Conservation (phyloP, 1,140 invertebrate genomes). For the Zelostemma sp. region DNA sequence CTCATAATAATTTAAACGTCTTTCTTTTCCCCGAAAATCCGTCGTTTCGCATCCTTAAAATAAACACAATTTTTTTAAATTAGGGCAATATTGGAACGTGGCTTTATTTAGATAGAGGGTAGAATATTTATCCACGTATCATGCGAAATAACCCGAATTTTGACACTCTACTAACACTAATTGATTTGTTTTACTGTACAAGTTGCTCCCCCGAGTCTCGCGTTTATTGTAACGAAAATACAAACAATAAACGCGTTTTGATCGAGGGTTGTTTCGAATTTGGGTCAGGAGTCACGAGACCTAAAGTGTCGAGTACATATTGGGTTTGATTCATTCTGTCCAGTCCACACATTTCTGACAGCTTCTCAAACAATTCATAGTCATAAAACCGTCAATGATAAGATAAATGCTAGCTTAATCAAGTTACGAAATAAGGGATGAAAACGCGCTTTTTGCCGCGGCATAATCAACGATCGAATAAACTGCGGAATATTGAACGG, state of each 20-base stretch:
- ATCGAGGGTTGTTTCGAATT: conserved; percentile 24
- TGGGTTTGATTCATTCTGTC: neutral
- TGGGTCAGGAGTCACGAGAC: conserved; percentile 26
- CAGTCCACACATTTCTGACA: neutral
- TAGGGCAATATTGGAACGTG: too few species aligned
- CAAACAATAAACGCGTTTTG: conserved; percentile 17
- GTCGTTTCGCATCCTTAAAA: too few species aligned
- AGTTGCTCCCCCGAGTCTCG: too few species aligned
- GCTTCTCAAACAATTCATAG: neutral
- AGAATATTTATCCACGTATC: too few species aligned
- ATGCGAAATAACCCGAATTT: too few species aligned
- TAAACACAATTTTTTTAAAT: too few species aligned
- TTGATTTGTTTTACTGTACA: too few species aligned
- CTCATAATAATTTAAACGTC: too few species aligned
- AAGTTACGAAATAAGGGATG: too few species aligned
- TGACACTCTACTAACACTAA: too few species aligned
- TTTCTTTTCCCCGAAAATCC: too few species aligned
- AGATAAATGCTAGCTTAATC: neutral
- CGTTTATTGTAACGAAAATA: conserved; percentile 27
- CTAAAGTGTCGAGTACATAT: conserved; percentile 12
- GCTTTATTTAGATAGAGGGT: too few species aligned
- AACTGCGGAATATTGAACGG: neutral
- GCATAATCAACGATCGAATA: neutral
- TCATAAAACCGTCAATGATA: neutral
- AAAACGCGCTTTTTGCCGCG: neutral